These are phyloP conservation scores for Andricus grossulariae DNA, from an alignment of 1,140 invertebrate genomes.

Conservation along the genomic window DNA sequence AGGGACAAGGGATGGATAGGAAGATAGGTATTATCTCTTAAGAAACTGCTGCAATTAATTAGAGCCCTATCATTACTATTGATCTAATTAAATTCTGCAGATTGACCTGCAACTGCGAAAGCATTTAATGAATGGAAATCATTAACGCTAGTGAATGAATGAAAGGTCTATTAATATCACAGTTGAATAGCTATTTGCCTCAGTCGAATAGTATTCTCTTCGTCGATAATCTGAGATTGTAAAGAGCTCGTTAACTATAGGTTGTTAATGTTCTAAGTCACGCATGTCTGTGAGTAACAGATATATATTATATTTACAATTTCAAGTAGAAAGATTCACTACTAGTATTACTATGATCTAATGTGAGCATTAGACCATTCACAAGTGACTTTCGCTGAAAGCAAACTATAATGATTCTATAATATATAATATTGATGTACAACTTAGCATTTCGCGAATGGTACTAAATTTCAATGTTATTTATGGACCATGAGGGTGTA, in stretches of 20 bases:
- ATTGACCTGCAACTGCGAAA: background rate
- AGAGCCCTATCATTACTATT: background rate
- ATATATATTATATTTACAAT: constrained; percentile 17
- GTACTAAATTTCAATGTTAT: background rate
- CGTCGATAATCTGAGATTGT: constrained; percentile 11
- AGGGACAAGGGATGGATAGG: too few relatives aligned
- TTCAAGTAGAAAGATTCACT: constrained; percentile 5
- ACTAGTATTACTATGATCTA: constrained; percentile 8
- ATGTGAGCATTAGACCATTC: constrained; percentile 8
- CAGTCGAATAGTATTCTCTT: constrained; percentile 3
- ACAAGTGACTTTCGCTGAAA: constrained; percentile 22
- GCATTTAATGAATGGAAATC: background rate
- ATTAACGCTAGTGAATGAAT: background rate
- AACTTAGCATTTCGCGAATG: background rate
- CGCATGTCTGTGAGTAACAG: constrained; percentile 14
- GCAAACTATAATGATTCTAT: constrained; percentile 1
- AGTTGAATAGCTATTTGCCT: background rate
- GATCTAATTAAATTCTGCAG: too few relatives aligned
- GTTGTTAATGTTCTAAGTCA: constrained; percentile 24
- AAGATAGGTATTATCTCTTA: constrained; percentile 2
- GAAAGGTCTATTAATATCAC: background rate
- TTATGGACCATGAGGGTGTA: background rate
- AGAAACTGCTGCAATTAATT: constrained; percentile 23
- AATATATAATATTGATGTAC: background rate
- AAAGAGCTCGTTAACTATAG: constrained; percentile 17